phyloP scores from a whole-genome alignment of 2,888 invertebrate genomes.

The Bhutanitis thaidina region DNA sequence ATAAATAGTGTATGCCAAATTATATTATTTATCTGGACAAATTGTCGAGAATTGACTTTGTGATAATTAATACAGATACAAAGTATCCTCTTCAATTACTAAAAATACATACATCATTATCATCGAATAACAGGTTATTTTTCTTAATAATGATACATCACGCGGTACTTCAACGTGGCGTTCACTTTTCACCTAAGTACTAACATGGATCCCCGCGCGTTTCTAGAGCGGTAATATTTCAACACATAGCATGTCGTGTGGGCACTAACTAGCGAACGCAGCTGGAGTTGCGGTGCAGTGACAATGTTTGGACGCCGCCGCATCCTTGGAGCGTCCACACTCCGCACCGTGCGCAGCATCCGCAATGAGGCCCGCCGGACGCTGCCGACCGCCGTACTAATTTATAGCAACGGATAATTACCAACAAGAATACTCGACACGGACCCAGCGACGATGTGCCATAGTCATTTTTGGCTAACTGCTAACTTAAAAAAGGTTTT shows the following conservation, averaged over 20 bases:
- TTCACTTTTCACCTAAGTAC: conserved; percentile 29
- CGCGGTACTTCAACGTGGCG: not conserved
- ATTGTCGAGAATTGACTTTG: no score
- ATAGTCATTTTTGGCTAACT: conserved; percentile 10
- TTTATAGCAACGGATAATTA: conserved; percentile 72
- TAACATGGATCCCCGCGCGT: conserved; percentile 33
- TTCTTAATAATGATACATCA: no score
- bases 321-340: conserved; percentile 44
- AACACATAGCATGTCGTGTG: conserved; percentile 51
- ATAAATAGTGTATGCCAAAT: no score
- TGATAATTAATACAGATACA: no score
- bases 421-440: conserved; percentile 61
- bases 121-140: no score
- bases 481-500: not conserved
- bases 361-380: conserved; percentile 37
- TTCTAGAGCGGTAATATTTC: conserved; percentile 51
- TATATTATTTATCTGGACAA: no score
- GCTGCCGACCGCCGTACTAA: conserved; percentile 42
- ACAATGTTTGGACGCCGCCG: conserved; percentile 67
- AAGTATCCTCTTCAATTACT: no score
- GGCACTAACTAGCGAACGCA: conserved; percentile 66
- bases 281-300: conserved; percentile 64
- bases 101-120: no score
- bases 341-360: conserved; percentile 43
- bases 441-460: conserved; percentile 38